These are phyloP conservation scores for Scatophagus argus DNA, from an alignment of 2,113 vertebrate genomes.

Conservation along the genomic window DNA sequence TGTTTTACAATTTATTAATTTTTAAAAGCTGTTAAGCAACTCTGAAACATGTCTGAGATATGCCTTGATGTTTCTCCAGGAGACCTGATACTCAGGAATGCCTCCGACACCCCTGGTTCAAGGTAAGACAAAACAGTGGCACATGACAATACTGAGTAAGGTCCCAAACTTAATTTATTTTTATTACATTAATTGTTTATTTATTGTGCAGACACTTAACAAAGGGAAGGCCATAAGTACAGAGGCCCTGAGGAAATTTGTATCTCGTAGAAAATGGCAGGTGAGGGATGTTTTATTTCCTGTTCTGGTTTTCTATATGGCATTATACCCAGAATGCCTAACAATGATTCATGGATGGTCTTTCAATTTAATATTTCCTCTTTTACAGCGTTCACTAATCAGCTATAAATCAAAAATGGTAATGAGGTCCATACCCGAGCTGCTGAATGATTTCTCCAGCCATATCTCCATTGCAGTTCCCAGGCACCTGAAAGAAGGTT, in stretches of 20 bases:
- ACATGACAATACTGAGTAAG: not conserved
- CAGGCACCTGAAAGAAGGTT: conserved; percentile 88
- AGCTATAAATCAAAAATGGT: conserved; percentile 99
- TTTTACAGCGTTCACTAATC: conserved; percentile 92
- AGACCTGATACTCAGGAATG: conserved; percentile 93
- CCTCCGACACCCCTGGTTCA: conserved; percentile 97
- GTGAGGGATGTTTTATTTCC: conserved; percentile 76
- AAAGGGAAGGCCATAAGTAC: conserved; percentile 93
- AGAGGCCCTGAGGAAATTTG: conserved; percentile 93
- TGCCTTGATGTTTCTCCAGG: conserved; percentile 78
- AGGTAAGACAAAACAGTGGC: conserved; percentile 81
- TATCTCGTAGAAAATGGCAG: conserved; percentile 97
- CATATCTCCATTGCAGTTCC: conserved; percentile 94
- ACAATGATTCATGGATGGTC: not conserved
- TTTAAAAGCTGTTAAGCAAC: too few species aligned
- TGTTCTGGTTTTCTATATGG: not conserved
- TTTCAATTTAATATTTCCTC: conserved; percentile 4
- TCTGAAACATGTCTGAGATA: too few species aligned
- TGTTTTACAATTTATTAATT: too few species aligned
- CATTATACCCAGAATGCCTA: not conserved
- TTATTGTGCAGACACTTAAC: conserved; percentile 85
- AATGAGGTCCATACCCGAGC: conserved; percentile 92
- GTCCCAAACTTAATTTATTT: not conserved
- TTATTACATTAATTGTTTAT: conserved; percentile 9
- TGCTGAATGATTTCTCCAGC: conserved; percentile 91